Percentiles rank a stretch among this genome's conserved stretches.
phyloP scores from a whole-genome alignment of 2,113 vertebrate species.

The Carassius auratus region DNA sequence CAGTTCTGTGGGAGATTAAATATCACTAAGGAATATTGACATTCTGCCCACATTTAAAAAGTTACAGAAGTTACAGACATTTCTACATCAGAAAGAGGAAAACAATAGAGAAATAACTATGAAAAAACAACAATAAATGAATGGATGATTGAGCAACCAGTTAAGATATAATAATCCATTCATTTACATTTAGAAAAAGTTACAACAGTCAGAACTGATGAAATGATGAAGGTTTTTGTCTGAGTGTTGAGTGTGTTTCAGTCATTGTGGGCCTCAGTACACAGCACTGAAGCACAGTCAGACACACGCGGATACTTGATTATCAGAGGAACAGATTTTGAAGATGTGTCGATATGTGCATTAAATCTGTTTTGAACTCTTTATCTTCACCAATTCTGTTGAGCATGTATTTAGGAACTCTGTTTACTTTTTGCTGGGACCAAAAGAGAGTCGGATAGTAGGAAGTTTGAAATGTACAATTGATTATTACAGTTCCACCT shows the following conservation, averaged over 20 bases:
- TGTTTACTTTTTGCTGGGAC: background rate
- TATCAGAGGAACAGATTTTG: background rate
- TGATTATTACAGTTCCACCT: background rate
- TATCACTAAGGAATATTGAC: no score
- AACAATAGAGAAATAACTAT: no score
- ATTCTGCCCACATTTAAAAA: no score
- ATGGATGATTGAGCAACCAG: no score
- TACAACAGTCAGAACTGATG: no score
- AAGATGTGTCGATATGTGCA: background rate
- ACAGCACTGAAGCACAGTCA: constrained; percentile 4
- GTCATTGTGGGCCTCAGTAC: constrained; percentile 30
- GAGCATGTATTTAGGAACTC: background rate
- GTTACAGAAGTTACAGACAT: no score
- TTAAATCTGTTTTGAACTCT: background rate
- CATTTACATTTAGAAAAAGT: no score
- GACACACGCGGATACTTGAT: background rate
- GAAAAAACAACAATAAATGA: no score
- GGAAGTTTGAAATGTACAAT: background rate
- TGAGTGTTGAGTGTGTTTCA: background rate
- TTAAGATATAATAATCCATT: no score
- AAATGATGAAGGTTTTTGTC: background rate
- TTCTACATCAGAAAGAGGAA: no score
- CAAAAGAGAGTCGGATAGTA: background rate
- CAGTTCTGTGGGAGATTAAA: no score
- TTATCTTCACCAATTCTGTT: background rate